Base-by-base conservation (phyloP, 2,797 vertebrate species). In the Poeciliopsis paucimaculata region DNA sequence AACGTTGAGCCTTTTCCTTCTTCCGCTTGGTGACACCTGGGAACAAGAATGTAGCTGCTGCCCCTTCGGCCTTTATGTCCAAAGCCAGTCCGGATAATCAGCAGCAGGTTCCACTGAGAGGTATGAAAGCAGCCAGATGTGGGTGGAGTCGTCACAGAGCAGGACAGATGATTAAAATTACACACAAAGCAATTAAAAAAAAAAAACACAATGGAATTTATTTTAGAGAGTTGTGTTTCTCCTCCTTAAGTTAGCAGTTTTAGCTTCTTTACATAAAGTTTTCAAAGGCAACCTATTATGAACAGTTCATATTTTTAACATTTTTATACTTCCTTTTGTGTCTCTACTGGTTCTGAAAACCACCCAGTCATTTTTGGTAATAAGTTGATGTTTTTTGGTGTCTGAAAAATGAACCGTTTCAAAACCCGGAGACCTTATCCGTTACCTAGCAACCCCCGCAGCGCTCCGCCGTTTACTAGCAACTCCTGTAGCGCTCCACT, bases 61-160 rank as follows among this genome's bases (percentile, higher is more conserved):
- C 79, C 80, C 82, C 81, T 57, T 82, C 75, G 77, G 85, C 90
- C 86, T 93, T 94, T 91, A 87, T 93, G 75, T 88, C 55, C 18
- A 0, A 81, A 66, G 80, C 71, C 81, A 86, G 76, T 83, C 89
- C 89, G 80, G 85, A 91, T 91, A 89, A 94, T 93, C 93, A 94
- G 83, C 75, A 45, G 60, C 90, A 90, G 88, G 77, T 92, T 90
- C 86, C 86, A 80, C 8, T 16, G 82, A 60, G 53, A 88, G 76
- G 77, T 5, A 83, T 84, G 87, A 88, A 82, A 70, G 85, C 57
- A 79, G 45, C 66, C 78, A 68, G 53, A 81, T 72, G 53, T 26
- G 45, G 78, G 26, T 20, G 8, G 71, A 73, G 82, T 34, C 71
- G 76, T 83, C 70, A 79, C 46, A 77, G 75, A 85, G 80, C 55